A percentile compares a stretch with the other conserved stretches of the same genome.
Conservation (phyloP, 2,888 invertebrate genomes). For the Andrena bicolor region DNA sequence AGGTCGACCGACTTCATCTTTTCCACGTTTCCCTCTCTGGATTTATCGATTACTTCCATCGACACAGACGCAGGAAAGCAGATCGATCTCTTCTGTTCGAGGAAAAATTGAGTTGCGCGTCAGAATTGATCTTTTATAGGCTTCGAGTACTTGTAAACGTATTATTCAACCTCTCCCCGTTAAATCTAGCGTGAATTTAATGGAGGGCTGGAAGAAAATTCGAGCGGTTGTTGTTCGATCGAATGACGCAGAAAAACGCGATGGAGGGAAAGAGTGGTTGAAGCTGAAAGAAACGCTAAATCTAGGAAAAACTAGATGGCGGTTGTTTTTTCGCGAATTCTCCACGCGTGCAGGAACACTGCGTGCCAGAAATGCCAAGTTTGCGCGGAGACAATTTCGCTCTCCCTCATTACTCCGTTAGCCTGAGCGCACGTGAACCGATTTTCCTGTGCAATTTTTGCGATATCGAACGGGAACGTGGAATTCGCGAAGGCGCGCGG, state of each 20-base stretch:
- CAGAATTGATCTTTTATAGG: background rate
- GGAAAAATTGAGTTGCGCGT: background rate
- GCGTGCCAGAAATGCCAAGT: conserved; percentile 18
- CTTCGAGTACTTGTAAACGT: too few relatives aligned
- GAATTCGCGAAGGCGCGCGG: background rate
- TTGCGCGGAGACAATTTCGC: background rate
- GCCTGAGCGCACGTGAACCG: background rate
- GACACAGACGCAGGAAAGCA: background rate
- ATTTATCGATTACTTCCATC: background rate
- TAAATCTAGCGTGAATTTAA: background rate
- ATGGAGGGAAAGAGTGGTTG: background rate
- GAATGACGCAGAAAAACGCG: background rate
- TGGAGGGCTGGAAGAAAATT: background rate
- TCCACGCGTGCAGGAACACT: background rate
- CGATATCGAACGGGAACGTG: background rate
- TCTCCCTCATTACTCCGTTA: conserved; percentile 8
- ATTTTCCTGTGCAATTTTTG: conserved; percentile 2
- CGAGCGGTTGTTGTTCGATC: background rate
- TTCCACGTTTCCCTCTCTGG: background rate
- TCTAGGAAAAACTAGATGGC: background rate
- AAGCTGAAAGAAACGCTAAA: background rate
- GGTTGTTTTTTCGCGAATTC: conserved; percentile 15
- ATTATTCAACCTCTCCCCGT: too few relatives aligned
- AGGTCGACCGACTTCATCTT: conserved; percentile 18
- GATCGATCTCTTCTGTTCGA: background rate